A percentile compares a stretch with the other conserved stretches of the same genome.
These are phyloP conservation scores for Diachrysia chrysitis DNA, from an alignment of 2,888 invertebrate genomes.

Conservation along the genomic window DNA sequence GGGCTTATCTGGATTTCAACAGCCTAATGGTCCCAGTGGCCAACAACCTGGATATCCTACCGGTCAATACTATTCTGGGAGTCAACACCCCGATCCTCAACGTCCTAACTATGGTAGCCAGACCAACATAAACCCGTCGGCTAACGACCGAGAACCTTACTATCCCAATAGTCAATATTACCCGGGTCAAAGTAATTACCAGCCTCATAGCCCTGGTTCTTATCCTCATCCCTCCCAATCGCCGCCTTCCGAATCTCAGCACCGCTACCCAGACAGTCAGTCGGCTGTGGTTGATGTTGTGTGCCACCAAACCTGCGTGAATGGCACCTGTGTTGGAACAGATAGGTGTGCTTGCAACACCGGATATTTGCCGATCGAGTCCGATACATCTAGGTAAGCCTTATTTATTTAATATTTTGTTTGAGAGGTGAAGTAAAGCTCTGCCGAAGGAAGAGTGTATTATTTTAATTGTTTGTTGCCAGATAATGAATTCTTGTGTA, in stretches of 20 bases:
- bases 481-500: too few relatives aligned
- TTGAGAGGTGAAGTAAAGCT: too few relatives aligned
- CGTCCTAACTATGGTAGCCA: background rate
- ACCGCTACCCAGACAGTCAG: slow-evolving; percentile 2
- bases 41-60: background rate
- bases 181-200: background rate
- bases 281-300: background rate
- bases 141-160: background rate
- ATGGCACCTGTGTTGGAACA: background rate
- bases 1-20: background rate
- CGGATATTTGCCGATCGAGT: background rate
- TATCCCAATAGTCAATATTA: slow-evolving; percentile 5
- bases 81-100: background rate
- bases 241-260: background rate
- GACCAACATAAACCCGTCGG: background rate
- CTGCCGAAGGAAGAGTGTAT: too few relatives aligned
- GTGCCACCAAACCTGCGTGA: background rate
- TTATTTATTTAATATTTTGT: background rate
- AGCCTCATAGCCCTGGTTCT: background rate
- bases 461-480: too few relatives aligned
- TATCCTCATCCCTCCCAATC: background rate
- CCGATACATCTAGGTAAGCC: background rate
- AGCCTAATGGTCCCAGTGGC: background rate
- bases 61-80: background rate
- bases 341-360: background rate